Base-by-base conservation (phyloP, 2,113 vertebrate genomes). In the Hydropotes inermis region DNA sequence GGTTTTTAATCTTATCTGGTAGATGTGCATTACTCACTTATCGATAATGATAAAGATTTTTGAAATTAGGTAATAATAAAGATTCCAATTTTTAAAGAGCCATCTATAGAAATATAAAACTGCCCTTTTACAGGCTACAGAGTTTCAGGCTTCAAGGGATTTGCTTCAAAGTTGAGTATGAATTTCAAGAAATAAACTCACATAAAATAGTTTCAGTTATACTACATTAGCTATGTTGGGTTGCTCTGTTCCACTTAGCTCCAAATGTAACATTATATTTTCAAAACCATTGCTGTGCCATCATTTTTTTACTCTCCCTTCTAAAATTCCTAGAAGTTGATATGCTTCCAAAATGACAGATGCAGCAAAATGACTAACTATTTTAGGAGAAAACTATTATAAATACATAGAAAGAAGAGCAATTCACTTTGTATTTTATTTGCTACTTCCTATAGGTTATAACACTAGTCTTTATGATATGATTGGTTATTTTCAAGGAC, bases 361-460 rank as follows among this genome's bases (percentile, higher is more conserved):
- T 93, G 78, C 39, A 91, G 87, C 54, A 91, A 97, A 97, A 96
- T 92, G 55, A 36, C 76, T 85, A 43, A 76, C 12, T 97, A 93
- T 97, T 95, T 98, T 86, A 64, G 60, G 36, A 97, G 50, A 79
- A 39, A 97, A 87, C 28, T 78, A 85, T 94, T 85, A 78, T 85
- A 85, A 83, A 87, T 61, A 57, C 81, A 92, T 84, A 89, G 86
- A 95, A 97, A 97, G 76, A 93, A 91, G 64, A 83, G 36, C 54
- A 96, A 64, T 70, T 97, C 54, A 94, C 86, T 96, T 88, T 89
- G 33, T 45, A 83, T 85, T 96, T 96, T 91, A 93, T 91, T 97
- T 90, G 36, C 57, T 96, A 6, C 14, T 92, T 94, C 27, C 81
- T 52, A 60, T 4, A 91, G 27, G 67, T 87, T 87, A 33, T 4